These are phyloP conservation scores for Idaea dimidiata DNA, from an alignment of 2,888 invertebrate genomes.

Conservation along the genomic window DNA sequence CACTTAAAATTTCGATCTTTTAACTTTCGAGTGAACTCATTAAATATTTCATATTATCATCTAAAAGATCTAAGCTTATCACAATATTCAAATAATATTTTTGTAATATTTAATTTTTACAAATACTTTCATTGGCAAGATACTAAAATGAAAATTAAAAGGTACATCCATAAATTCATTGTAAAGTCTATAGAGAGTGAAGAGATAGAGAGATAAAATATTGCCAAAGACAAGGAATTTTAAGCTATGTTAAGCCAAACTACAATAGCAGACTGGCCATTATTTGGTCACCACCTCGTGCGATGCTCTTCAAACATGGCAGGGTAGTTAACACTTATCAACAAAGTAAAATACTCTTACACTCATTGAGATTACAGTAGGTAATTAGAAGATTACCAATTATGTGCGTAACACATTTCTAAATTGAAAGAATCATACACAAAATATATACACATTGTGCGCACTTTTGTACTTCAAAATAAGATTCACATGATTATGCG, in stretches of 20 bases:
- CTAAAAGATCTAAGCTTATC: constrained; percentile 75
- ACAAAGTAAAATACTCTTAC: constrained; percentile 53
- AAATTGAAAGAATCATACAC: constrained; percentile 65
- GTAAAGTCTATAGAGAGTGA: constrained; percentile 73
- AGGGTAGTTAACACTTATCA: constrained; percentile 59
- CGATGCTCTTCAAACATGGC: constrained; percentile 69
- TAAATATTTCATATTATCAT: constrained; percentile 54
- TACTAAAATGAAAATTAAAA: constrained; percentile 57
- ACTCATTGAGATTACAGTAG: constrained; percentile 75
- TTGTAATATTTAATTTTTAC: constrained; percentile 58
- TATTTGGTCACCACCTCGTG: constrained; percentile 56
- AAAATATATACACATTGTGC: constrained; percentile 76
- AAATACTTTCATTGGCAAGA: constrained; percentile 79
- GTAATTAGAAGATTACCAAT: constrained; percentile 56
- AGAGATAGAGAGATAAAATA: constrained; percentile 68
- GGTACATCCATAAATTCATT: constrained; percentile 62
- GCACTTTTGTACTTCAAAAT: constrained; percentile 77
- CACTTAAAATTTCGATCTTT: constrained; percentile 47
- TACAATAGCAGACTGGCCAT: constrained; percentile 67
- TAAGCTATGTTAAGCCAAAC: constrained; percentile 67
- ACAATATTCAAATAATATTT: constrained; percentile 67
- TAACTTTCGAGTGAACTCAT: constrained; percentile 52
- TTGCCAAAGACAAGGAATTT: constrained; percentile 53
- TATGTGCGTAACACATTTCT: constrained; percentile 50
- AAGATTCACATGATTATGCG: constrained; percentile 67